Conservation (phyloP, 1,140 invertebrate genomes). For the Trichonephila inaurata region DNA sequence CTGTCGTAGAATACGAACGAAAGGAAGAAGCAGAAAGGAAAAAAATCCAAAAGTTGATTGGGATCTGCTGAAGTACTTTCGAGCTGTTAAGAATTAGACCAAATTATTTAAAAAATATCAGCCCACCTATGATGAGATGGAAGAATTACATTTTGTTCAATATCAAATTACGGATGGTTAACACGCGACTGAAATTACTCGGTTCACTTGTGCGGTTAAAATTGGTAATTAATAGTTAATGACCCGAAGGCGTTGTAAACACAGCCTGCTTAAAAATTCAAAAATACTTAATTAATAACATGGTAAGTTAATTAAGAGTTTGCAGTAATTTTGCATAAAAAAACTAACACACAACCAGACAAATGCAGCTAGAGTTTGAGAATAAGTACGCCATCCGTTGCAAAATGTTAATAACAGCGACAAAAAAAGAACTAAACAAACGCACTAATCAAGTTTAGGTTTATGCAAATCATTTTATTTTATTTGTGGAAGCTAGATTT, state of each 20-base stretch:
- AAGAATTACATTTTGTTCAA: conserved; percentile 14
- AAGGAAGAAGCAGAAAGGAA: too few species aligned
- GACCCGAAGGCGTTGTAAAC: conserved; percentile 69
- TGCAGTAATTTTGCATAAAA: conserved; percentile 57
- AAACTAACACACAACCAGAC: conserved; percentile 12
- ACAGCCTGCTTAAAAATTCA: conserved; percentile 75
- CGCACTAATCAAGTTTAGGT: conserved; percentile 68
- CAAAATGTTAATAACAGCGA: conserved; percentile 67
- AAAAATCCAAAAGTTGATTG: not conserved
- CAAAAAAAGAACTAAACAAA: conserved; percentile 55
- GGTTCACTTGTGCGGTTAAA: conserved; percentile 1
- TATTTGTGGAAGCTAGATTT: conserved; percentile 47
- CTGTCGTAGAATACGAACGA: not conserved
- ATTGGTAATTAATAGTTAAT: conserved; percentile 75
- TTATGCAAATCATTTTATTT: conserved; percentile 75
- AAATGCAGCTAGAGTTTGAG: not conserved
- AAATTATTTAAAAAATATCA: conserved; percentile 22
- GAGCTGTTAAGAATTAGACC: conserved; percentile 9
- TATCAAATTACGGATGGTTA: conserved; percentile 22
- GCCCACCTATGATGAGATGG: not conserved
- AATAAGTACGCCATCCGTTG: not conserved
- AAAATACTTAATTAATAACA: conserved; percentile 77
- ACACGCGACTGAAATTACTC: conserved; percentile 15
- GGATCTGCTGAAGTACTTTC: not conserved
- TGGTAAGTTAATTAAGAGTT: conserved; percentile 76